phyloP scores from a whole-genome alignment of 2,888 invertebrate genomes.

The Leptopilina myrica region DNA sequence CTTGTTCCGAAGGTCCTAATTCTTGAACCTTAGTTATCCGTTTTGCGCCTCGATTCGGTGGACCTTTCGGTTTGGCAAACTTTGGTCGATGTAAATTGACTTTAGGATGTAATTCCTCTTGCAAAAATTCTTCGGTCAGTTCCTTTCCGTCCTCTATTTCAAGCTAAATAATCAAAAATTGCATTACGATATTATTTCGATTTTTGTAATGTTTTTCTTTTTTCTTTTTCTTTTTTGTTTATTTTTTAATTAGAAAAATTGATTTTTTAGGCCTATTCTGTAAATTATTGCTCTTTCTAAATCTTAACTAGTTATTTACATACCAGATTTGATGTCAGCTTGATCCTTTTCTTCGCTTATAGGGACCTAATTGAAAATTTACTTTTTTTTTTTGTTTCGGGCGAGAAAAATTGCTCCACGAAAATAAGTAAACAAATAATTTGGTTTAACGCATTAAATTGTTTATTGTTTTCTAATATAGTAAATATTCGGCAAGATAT shows the following conservation, averaged over 20 bases:
- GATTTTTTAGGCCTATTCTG: slow-evolving; percentile 72
- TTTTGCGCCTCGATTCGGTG: slow-evolving; percentile 94
- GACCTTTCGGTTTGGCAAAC: slow-evolving; percentile 98
- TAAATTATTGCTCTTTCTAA: slow-evolving; percentile 58
- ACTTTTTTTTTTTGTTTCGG: background rate
- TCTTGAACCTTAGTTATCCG: slow-evolving; percentile 85
- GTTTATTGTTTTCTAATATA: slow-evolving; percentile 42
- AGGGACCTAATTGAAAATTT: slow-evolving; percentile 13
- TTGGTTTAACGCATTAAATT: slow-evolving; percentile 41
- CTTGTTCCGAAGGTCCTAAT: slow-evolving; percentile 62
- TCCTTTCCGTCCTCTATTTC: slow-evolving; percentile 95
- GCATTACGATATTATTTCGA: slow-evolving; percentile 44
- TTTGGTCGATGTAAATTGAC: slow-evolving; percentile 91
- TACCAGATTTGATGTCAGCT: slow-evolving; percentile 63
- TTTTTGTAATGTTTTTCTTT: slow-evolving; percentile 35
- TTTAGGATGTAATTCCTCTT: slow-evolving; percentile 96
- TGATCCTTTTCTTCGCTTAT: slow-evolving; percentile 40
- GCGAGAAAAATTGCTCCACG: background rate
- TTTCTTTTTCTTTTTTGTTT: slow-evolving; percentile 42
- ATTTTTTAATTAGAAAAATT: background rate
- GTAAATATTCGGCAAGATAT: slow-evolving; percentile 68
- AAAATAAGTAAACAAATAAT: slow-evolving; percentile 17
- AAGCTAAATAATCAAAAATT: slow-evolving; percentile 80
- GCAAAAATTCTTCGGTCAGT: slow-evolving; percentile 91
- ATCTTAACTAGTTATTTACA: slow-evolving; percentile 62